Conservation (phyloP, 2,888 invertebrate genomes). For the Beris morrisii region DNA sequence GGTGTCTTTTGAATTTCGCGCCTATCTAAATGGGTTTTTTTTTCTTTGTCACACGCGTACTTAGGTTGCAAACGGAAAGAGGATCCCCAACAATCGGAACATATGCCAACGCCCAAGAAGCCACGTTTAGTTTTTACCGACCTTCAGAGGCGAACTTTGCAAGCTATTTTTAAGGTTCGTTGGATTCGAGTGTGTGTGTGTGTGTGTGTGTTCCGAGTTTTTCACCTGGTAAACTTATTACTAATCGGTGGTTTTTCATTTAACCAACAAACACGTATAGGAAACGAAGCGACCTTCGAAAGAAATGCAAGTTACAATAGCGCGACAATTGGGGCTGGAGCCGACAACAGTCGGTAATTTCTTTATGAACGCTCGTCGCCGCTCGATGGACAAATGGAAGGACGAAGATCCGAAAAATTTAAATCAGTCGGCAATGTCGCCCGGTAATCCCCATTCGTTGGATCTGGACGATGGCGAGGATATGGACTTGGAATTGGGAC, state of each 20-base stretch:
- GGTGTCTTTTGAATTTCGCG: no score
- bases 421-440: slow-evolving; percentile 42
- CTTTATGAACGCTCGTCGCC: slow-evolving; percentile 99
- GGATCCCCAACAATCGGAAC: slow-evolving; percentile 79
- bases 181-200: background rate
- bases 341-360: slow-evolving; percentile 99
- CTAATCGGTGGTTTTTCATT: background rate
- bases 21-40: no score
- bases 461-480: slow-evolving; percentile 50
- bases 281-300: slow-evolving; percentile 99
- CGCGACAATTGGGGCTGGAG: slow-evolving; percentile 92
- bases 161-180: slow-evolving; percentile 98
- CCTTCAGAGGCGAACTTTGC: slow-evolving; percentile 98
- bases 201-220: no score
- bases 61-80: slow-evolving; percentile 95
- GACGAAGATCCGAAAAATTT: slow-evolving; percentile 70
- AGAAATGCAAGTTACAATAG: slow-evolving; percentile 99
- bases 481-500: slow-evolving; percentile 52
- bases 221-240: no score
- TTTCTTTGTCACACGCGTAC: no score
- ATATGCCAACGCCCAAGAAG: slow-evolving; percentile 94
- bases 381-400: slow-evolving; percentile 98
- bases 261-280: slow-evolving; percentile 54
- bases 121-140: slow-evolving; percentile 99
- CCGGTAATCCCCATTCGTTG: slow-evolving; percentile 47